Evolutionary conservation across 2,113 vertebrate genomes (phyloP).

Genomic region (Mus pahari): DNA sequence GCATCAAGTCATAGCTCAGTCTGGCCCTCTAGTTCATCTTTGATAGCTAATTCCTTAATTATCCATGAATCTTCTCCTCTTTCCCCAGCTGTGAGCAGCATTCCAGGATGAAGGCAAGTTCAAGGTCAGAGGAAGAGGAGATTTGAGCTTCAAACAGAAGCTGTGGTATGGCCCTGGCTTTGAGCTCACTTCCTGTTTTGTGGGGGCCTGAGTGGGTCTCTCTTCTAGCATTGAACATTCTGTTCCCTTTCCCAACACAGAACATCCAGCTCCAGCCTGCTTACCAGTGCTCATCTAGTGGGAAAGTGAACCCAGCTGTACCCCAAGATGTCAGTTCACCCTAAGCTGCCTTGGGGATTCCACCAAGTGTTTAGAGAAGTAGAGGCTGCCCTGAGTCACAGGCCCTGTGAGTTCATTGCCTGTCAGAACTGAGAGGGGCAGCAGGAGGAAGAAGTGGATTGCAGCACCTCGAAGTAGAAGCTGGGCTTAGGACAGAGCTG

Average conservation of each 20-base stretch:
- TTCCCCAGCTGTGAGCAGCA: accelerated
- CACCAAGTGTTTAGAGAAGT: slow-evolving; percentile 68
- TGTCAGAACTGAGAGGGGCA: slow-evolving; percentile 21
- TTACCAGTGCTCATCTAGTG: background rate
- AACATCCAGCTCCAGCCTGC: background rate
- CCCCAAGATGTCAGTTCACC: slow-evolving; percentile 9
- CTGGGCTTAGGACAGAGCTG: accelerated
- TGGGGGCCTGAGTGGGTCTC: background rate
- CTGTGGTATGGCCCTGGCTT: background rate
- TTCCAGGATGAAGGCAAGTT: background rate
- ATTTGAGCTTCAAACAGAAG: background rate
- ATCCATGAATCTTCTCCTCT: background rate
- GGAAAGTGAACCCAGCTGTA: background rate
- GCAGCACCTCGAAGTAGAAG: background rate
- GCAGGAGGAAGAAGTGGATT: background rate
- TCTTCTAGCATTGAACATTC: background rate
- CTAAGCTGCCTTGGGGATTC: slow-evolving; percentile 66
- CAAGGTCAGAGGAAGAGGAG: background rate
- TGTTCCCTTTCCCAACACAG: slow-evolving; percentile 42
- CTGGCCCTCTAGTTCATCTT: background rate
- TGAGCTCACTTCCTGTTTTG: slow-evolving; percentile 44
- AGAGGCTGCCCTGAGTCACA: slow-evolving; percentile 26
- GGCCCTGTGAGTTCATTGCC: slow-evolving; percentile 41
- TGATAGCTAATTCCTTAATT: background rate
- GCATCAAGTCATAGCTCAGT: background rate